Conservation (phyloP, 2,797 vertebrate genomes). For the Sylvia borin region DNA sequence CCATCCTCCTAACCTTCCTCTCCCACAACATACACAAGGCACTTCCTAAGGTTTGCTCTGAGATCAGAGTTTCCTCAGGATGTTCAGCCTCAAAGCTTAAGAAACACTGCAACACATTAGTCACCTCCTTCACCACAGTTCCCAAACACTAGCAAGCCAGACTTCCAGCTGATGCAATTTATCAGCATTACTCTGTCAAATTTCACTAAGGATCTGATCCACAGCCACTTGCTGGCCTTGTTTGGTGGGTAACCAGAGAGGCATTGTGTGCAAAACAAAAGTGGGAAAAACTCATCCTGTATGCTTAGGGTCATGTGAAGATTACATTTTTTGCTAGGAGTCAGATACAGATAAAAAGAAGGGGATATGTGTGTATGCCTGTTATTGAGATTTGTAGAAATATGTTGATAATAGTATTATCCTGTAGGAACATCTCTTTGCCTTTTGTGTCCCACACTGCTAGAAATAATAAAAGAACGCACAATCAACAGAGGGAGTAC, state of each 20-base stretch:
- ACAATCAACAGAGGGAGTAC: neutral
- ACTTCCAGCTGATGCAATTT: conserved; percentile 49
- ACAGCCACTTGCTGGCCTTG: rapidly evolving
- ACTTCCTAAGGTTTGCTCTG: conserved; percentile 60
- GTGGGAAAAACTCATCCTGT: neutral
- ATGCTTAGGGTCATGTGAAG: neutral
- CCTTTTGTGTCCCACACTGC: neutral
- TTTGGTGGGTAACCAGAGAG: neutral
- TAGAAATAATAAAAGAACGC: neutral
- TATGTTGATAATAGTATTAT: neutral
- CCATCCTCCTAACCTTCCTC: conserved; percentile 28
- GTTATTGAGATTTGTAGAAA: neutral
- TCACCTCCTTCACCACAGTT: conserved; percentile 53
- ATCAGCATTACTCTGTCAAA: neutral
- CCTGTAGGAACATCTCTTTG: neutral
- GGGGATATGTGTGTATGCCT: rapidly evolving
- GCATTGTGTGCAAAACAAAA: neutral
- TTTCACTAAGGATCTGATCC: neutral
- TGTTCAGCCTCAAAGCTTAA: conserved; percentile 53
- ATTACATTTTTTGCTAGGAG: neutral
- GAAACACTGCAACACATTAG: conserved; percentile 51
- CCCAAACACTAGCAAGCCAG: conserved; percentile 39
- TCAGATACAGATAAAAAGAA: neutral
- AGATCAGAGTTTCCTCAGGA: conserved; percentile 68
- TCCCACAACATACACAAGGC: conserved; percentile 52